phyloP scores from a whole-genome alignment of 2,888 invertebrate genomes.

The Drosophila mettleri region DNA sequence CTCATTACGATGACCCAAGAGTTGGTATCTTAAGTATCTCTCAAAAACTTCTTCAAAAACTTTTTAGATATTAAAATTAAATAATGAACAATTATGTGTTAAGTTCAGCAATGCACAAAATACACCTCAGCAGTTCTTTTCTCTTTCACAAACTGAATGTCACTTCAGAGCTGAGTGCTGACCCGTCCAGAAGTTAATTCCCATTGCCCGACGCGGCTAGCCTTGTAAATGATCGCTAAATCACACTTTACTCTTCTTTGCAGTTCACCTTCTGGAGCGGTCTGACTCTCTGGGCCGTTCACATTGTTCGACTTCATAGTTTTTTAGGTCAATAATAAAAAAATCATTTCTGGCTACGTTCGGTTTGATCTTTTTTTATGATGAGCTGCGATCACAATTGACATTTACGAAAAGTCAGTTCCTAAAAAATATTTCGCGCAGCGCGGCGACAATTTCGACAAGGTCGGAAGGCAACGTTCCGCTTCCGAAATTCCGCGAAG shows the following conservation, averaged over 20 bases:
- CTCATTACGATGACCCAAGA: no score
- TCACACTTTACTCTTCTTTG: background rate
- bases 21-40: no score
- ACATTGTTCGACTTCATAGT: conserved; percentile 36
- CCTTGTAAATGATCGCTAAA: conserved; percentile 39
- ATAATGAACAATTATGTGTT: no score
- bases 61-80: no score
- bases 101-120: no score
- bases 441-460: conserved; percentile 63
- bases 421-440: conserved; percentile 70
- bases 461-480: conserved; percentile 79
- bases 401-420: conserved; percentile 48
- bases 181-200: background rate
- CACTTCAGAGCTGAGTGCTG: background rate
- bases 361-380: conserved; percentile 62
- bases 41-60: no score
- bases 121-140: background rate
- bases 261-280: background rate
- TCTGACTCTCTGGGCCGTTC: conserved; percentile 43
- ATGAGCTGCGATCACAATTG: conserved; percentile 55
- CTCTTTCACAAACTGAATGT: background rate
- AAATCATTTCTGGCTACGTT: conserved; percentile 56
- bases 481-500: conserved; percentile 77
- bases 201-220: background rate
- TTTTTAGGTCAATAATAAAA: conserved; percentile 72